A percentile compares a stretch with the other conserved stretches of the same genome.
These are phyloP conservation scores for Ophioninae sp. DNA, from an alignment of 2,888 invertebrate genomes.

Conservation along the genomic window DNA sequence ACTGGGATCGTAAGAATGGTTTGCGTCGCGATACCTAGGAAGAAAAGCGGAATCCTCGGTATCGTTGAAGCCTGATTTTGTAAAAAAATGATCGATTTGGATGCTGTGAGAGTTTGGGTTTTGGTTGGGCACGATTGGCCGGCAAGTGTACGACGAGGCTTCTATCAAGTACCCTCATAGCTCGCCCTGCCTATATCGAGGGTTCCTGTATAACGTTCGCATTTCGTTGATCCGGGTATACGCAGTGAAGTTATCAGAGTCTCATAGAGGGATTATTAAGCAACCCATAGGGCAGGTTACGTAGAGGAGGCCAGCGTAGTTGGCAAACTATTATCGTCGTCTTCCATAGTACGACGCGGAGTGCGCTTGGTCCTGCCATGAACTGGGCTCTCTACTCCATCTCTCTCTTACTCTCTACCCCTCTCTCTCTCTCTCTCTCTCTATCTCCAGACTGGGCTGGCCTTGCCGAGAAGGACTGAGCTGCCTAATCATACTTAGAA, in stretches of 20 bases:
- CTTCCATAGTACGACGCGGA: slow-evolving; percentile 78
- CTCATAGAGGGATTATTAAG: slow-evolving; percentile 80
- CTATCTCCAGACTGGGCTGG: slow-evolving; percentile 53
- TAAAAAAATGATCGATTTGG: not conserved
- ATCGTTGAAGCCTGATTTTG: too few relatives aligned
- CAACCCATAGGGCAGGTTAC: slow-evolving; percentile 80
- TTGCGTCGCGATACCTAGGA: slow-evolving; percentile 94
- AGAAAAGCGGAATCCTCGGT: not conserved
- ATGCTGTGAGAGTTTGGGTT: not conserved
- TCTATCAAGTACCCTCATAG: slow-evolving; percentile 42
- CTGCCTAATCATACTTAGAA: slow-evolving; percentile 81
- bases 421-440: slow-evolving; percentile 32
- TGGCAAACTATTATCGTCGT: slow-evolving; percentile 81
- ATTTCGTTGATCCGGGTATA: slow-evolving; percentile 65
- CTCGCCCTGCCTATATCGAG: slow-evolving; percentile 38
- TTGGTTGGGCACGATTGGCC: slow-evolving; percentile 18
- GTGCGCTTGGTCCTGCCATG: slow-evolving; percentile 68
- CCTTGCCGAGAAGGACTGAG: slow-evolving; percentile 74
- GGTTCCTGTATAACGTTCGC: slow-evolving; percentile 56
- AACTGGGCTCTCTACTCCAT: slow-evolving; percentile 65
- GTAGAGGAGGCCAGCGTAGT: slow-evolving; percentile 78
- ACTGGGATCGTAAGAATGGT: slow-evolving; percentile 98
- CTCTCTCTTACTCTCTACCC: slow-evolving; percentile 39
- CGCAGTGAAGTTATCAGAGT: slow-evolving; percentile 78
- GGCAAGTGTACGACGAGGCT: slow-evolving; percentile 30